These are phyloP conservation scores for Equus przewalskii DNA, from an alignment of 2,113 vertebrate genomes.

Conservation along the genomic window DNA sequence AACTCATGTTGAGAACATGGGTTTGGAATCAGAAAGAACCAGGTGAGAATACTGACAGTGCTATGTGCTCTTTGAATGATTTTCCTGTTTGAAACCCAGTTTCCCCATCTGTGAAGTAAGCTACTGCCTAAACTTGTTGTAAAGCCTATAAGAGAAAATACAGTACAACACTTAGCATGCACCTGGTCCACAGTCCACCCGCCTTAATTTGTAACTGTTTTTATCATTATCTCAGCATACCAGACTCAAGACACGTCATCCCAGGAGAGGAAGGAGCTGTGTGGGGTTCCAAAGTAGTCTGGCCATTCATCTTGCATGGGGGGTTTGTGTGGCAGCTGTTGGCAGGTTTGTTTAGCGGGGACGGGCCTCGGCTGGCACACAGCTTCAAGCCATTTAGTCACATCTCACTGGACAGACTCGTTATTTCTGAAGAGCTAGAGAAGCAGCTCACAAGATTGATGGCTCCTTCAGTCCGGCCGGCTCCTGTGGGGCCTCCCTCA, in stretches of 20 bases:
- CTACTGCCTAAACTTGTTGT: background rate
- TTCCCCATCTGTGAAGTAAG: background rate
- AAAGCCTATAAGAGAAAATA: background rate
- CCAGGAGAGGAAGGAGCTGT: background rate
- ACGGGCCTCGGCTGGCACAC: background rate
- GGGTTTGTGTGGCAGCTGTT: background rate
- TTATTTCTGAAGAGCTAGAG: slow-evolving; percentile 61
- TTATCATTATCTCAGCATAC: background rate
- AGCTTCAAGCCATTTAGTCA: slow-evolving; percentile 55
- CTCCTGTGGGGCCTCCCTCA: background rate
- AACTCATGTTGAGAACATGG: background rate
- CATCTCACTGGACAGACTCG: background rate
- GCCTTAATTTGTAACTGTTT: background rate
- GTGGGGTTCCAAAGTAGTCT: background rate
- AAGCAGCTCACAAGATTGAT: slow-evolving; percentile 16
- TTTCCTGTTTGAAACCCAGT: background rate
- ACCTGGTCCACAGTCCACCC: background rate
- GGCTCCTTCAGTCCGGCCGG: background rate
- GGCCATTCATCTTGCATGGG: background rate
- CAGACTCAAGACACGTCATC: background rate
- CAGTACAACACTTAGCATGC: background rate
- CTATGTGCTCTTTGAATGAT: background rate
- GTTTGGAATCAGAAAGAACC: background rate
- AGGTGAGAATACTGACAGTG: background rate
- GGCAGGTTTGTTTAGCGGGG: background rate